Conservation (phyloP, 2,113 vertebrate species). For the Mesitornis unicolor region DNA sequence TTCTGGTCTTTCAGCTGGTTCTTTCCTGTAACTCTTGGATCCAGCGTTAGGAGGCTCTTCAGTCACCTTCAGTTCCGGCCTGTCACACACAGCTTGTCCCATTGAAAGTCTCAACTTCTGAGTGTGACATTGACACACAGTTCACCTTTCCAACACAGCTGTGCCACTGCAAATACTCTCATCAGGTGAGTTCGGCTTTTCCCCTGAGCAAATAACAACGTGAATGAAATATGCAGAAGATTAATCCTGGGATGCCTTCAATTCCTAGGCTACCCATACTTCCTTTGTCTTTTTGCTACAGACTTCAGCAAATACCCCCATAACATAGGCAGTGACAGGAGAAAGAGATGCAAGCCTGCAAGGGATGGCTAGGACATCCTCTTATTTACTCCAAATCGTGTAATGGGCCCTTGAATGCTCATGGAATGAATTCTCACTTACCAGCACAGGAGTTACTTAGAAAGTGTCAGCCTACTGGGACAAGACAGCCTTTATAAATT, state of each 20-base stretch:
- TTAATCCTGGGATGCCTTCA: neutral
- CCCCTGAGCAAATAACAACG: neutral
- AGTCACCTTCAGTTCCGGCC: neutral
- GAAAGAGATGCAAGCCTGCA: neutral
- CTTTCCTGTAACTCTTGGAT: neutral
- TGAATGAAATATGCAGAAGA: neutral
- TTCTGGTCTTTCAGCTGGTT: neutral
- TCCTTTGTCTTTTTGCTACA: neutral
- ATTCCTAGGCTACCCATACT: neutral
- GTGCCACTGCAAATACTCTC: neutral
- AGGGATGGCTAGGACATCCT: neutral
- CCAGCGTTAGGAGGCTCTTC: neutral
- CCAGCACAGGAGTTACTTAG: slow-evolving; percentile 31
- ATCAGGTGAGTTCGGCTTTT: neutral
- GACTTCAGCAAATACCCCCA: neutral
- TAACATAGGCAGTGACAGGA: neutral
- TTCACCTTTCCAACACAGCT: neutral
- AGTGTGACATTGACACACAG: neutral
- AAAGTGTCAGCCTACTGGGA: slow-evolving; percentile 68
- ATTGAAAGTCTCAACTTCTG: neutral
- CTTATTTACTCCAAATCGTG: neutral
- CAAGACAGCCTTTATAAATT: slow-evolving; percentile 77
- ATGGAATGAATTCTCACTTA: slow-evolving; percentile 50
- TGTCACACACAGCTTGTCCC: neutral
- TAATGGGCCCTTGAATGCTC: neutral